Conservation (phyloP, 2,797 vertebrate species). For the Adelosebastes latens region DNA sequence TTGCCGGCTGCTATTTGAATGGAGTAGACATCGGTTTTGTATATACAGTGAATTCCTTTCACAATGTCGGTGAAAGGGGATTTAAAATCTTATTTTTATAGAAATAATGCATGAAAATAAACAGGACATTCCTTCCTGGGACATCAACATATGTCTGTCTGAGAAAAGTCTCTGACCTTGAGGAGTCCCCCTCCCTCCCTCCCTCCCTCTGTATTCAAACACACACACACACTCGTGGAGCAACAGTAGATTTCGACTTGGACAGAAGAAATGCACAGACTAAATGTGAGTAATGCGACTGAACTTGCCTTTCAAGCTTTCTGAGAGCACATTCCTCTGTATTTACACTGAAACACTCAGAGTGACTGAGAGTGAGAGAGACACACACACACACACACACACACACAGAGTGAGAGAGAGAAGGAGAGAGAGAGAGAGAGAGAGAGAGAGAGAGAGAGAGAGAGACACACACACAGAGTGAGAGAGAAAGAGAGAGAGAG, state of each 20-base stretch:
- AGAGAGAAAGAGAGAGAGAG: background rate
- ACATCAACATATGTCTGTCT: slow-evolving; percentile 47
- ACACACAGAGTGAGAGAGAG: background rate
- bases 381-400: background rate
- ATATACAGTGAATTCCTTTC: background rate
- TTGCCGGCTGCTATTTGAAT: background rate
- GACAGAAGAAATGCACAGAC: slow-evolving; percentile 13
- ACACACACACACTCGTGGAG: background rate
- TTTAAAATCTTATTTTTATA: background rate
- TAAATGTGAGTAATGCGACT: slow-evolving; percentile 55
- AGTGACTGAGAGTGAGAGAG: background rate
- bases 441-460: no score
- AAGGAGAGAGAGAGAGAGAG: background rate
- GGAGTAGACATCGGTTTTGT: background rate
- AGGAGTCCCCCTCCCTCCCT: slow-evolving; percentile 5
- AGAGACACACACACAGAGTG: background rate
- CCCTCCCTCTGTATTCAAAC: background rate
- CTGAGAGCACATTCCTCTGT: slow-evolving; percentile 53
- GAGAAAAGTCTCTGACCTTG: slow-evolving; percentile 69
- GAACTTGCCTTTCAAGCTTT: slow-evolving; percentile 65
- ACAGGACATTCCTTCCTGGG: background rate
- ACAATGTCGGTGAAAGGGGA: background rate
- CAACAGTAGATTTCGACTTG: slow-evolving; percentile 30
- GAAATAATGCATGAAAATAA: background rate
- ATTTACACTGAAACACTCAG: slow-evolving; percentile 47